Base-by-base conservation (phyloP, 2,888 invertebrate species). In the Agriotes lineatus region DNA sequence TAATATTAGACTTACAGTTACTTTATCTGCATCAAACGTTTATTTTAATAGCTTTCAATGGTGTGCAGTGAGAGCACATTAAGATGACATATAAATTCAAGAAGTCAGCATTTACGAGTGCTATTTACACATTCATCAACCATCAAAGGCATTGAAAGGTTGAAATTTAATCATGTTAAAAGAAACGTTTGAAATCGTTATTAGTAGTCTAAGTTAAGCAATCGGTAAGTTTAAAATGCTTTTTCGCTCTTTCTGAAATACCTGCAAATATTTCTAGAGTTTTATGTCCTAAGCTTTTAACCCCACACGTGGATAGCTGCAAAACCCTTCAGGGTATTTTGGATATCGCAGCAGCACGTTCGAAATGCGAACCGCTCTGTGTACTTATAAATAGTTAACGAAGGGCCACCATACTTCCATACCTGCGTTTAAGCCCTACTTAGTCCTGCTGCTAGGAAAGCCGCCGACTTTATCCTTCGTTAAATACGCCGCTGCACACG, bases 331-430 rank as follows among this genome's bases (percentile, higher is more conserved):
- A 48, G 22, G 22, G 22, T 3, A 48, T 48, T 48, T 45, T 19
- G 19, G 48, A 20, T 48, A 48, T 2, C 48, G 12, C 48, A 22
- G 12, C 20, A 45, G 22, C 25, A n/a, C 6, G 18, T 48, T 39
- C 6, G 12, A 14, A 39, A 45, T 45, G 10, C 10, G n/a, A 48
- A 48, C 10, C 12, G 1, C 10, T 16, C 10, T 45, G 45, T 45
- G 19, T 45, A n/a, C 22, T 25, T 48, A 48, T 48, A n/a, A 20
- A 48, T 48, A 48, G 20, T 48, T 48, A 48, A 48, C 22, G 12
- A 48, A 48, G 48, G 48, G 22, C 22, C 9, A 45, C 45, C 10
- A n/a, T 35, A 45, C 10, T 22, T 22, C 48, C 12, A 4, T 25
- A 19, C 9, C 48, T 22, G 6, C 19, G n/a, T 25, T 22, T 12